Evolutionary conservation across 2,797 vertebrate genomes (phyloP), one percentile per base, ranked within the genome.

Genomic region (Pitangus sulphuratus): DNA sequence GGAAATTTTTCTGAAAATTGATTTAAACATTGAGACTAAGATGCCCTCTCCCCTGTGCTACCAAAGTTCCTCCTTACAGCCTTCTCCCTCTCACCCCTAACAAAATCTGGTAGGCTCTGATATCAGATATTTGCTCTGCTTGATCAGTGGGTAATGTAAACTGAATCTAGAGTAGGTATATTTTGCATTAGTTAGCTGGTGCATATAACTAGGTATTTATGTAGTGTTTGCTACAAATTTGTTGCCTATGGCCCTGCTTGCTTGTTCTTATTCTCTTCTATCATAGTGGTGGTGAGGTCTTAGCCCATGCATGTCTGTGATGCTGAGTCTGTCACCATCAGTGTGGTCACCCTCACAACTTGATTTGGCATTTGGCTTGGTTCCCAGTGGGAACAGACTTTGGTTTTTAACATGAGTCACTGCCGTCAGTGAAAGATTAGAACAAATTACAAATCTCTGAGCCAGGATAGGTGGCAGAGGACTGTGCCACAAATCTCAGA

Each of bases 241-340:
- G 12, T 39, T 15, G 35, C 13, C 12, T 50, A 7, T 39, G 8
- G 22, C 8, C 12, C 30, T 40, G 6, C 4, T 28, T 40, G 4
- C 15, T 66, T 66, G 9, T 33, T 6, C n/a, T 76, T 25, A 6
- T 50, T 65, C n/a, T 58, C 39, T 45, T 78, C 44, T 22, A n/a
- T 39, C 4, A 10, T 28, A 6, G 7, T 45, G 15, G 31, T 47
- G 12, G 6, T 20, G 12, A 12, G 0, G 3, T 33, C 8, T 40
- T 78, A 35, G 2, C 5, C 12, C 2, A 18, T 20, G 26, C 3
- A 20, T 47, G 12, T 45, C 28, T n/a, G 22, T 53, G 22, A n/a
- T 28, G 8, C 22, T 40, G 21, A 64, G 8, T 53, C 50, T 80
- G 8, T 40, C 26, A 25, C 12, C 6, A 7, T n/a, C 50, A 56